Conservation (phyloP, 2,888 invertebrate species). For the Urechis unicinctus region DNA sequence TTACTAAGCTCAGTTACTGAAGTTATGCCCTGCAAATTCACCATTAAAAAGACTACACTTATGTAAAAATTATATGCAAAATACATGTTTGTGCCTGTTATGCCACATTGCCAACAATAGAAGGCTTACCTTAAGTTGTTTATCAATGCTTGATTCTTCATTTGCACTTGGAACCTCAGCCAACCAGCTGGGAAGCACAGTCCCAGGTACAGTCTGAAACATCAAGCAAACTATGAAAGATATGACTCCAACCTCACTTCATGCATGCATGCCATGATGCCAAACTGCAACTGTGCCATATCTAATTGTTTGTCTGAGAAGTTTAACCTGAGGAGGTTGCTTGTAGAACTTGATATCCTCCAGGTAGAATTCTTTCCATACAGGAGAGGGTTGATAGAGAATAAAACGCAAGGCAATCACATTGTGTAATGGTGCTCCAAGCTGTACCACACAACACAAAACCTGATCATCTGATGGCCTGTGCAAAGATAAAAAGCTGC, state of each 20-base stretch:
- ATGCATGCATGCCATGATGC: no score
- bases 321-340: neutral
- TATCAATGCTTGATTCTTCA: neutral
- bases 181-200: constrained; percentile 4
- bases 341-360: constrained; percentile 31
- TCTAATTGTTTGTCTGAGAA: neutral
- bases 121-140: neutral
- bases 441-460: no score
- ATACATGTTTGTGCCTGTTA: no score
- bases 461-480: no score
- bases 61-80: no score
- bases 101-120: neutral
- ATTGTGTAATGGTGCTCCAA: constrained; percentile 31
- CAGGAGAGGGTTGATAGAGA: constrained; percentile 44
- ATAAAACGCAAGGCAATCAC: constrained; percentile 36
- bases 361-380: constrained; percentile 46
- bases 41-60: neutral
- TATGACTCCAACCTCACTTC: no score
- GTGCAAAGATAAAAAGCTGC: no score
- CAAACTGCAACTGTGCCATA: no score
- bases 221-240: no score
- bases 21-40: constrained; percentile 24
- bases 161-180: constrained; percentile 19
- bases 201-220: no score
- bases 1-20: constrained; percentile 31